phyloP scores from a whole-genome alignment of 2,888 invertebrate genomes.

The Acrocyrtus sp. region DNA sequence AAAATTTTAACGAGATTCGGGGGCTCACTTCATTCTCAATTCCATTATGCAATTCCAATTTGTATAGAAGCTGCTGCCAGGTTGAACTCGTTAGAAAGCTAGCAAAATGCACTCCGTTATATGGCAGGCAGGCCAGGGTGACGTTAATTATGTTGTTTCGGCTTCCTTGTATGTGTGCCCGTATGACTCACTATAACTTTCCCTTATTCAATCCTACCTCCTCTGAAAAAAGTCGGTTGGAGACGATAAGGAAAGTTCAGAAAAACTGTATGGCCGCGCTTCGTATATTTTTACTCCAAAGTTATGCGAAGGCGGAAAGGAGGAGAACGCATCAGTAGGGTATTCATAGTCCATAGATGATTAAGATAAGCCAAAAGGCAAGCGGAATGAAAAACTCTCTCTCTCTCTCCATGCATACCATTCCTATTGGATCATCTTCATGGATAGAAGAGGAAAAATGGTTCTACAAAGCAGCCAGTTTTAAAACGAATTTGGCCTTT shows the following conservation, averaged over 20 bases:
- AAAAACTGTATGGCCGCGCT: no score
- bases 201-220: neutral
- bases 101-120: no score
- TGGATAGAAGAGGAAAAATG: conserved; percentile 4
- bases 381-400: neutral
- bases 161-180: neutral
- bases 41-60: neutral
- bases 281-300: neutral
- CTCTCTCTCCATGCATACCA: conserved; percentile 47
- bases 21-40: neutral
- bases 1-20: neutral
- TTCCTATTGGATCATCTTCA: conserved; percentile 32
- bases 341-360: neutral
- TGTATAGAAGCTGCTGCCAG: neutral
- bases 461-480: no score
- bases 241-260: neutral
- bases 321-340: no score
- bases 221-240: neutral
- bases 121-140: neutral
- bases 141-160: neutral
- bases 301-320: neutral
- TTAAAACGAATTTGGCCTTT: no score
- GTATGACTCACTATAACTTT: neutral
- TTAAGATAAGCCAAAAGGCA: neutral
- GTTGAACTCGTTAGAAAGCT: neutral